Conservation (phyloP, 2,113 vertebrate species). For the Epinephelus lanceolatus region DNA sequence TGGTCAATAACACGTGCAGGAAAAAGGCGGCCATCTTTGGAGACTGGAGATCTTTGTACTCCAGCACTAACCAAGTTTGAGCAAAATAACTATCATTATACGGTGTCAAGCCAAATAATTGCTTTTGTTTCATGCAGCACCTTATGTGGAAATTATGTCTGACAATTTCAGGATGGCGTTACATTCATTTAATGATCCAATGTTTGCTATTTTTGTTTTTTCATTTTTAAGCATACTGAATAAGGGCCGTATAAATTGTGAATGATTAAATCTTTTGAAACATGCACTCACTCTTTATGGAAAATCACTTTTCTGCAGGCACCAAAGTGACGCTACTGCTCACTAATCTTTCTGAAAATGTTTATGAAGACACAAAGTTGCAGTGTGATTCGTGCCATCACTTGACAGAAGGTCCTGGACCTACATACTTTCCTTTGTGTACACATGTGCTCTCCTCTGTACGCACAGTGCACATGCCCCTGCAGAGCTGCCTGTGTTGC, state of each 20-base stretch:
- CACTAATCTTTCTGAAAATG: neutral
- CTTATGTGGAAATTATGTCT: neutral
- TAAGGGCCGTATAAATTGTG: neutral
- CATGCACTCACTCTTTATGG: neutral
- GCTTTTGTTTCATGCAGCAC: neutral
- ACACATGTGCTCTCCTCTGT: slow-evolving; percentile 29
- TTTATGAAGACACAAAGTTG: neutral
- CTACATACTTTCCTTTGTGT: slow-evolving; percentile 29
- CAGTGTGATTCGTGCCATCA: slow-evolving; percentile 34
- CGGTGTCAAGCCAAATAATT: neutral
- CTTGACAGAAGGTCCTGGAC: slow-evolving; percentile 38
- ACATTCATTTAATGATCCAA: neutral
- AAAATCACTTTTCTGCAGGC: neutral
- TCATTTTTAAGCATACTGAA: neutral
- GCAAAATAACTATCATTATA: slow-evolving; percentile 1
- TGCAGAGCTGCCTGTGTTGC: slow-evolving; percentile 37
- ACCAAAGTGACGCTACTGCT: neutral
- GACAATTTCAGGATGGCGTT: neutral
- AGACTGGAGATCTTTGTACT: slow-evolving; percentile 21
- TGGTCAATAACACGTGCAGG: slow-evolving; percentile 30
- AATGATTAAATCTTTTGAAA: too few relatives aligned
- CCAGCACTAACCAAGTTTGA: slow-evolving; percentile 9
- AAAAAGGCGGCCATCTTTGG: slow-evolving; percentile 37
- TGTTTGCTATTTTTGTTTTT: too few relatives aligned
- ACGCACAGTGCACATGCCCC: slow-evolving; percentile 40